Evolutionary conservation across 2,888 invertebrate species (phyloP).

Genomic region (Acronicta aceris): DNA sequence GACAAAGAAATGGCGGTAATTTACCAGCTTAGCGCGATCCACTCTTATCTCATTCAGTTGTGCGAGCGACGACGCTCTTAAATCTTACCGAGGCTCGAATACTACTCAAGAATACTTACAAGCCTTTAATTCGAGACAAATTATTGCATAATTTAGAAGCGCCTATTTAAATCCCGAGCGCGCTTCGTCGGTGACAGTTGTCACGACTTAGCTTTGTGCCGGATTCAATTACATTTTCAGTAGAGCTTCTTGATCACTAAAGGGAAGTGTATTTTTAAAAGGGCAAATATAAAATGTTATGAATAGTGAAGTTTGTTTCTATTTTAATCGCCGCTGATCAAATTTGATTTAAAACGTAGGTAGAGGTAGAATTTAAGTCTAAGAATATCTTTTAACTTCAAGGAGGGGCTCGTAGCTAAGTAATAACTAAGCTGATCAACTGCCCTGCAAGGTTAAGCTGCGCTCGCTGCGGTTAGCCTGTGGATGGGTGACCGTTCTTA

Average conservation of each 20-base stretch:
- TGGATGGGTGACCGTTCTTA: too few species aligned
- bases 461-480: too few species aligned
- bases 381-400: too few species aligned
- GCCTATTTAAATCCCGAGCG: constrained; percentile 50
- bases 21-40: constrained; percentile 78
- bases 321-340: too few species aligned
- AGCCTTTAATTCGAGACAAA: constrained; percentile 79
- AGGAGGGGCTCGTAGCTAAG: too few species aligned
- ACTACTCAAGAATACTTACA: constrained; percentile 75
- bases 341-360: too few species aligned
- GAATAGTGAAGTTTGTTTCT: too few species aligned
- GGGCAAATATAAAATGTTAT: background rate
- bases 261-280: constrained; percentile 14
- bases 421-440: too few species aligned
- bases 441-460: too few species aligned
- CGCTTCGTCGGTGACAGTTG: constrained; percentile 51
- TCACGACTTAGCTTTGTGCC: constrained; percentile 49
- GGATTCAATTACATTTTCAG: constrained; percentile 52
- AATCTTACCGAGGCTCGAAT: constrained; percentile 77
- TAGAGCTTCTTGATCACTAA: constrained; percentile 23
- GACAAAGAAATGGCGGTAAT: constrained; percentile 77
- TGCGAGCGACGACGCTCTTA: constrained; percentile 75
- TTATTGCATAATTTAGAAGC: constrained; percentile 76
- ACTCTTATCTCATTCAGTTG: constrained; percentile 78
- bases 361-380: too few species aligned